A percentile compares a stretch with the other conserved stretches of the same genome.
phyloP scores from a whole-genome alignment of 1,140 invertebrate genomes.

The Apolygus lucorum region DNA sequence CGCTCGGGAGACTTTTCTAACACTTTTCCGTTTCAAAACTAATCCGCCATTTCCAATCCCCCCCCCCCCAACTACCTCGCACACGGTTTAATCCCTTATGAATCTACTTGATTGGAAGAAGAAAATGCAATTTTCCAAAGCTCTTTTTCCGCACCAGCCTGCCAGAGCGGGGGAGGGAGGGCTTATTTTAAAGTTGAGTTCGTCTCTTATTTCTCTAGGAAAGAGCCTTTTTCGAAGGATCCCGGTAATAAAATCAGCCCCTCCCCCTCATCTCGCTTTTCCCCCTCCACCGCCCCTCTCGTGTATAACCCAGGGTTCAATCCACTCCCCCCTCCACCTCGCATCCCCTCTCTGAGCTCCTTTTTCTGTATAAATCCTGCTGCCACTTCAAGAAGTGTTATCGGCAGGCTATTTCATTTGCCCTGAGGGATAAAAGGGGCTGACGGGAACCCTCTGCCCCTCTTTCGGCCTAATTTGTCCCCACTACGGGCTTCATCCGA shows the following conservation, averaged over 20 bases:
- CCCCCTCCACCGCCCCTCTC: neutral
- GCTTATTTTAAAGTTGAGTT: neutral
- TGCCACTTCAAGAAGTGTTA: neutral
- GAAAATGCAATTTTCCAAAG: neutral
- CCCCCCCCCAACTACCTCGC: too few species aligned
- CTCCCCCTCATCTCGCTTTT: too few species aligned
- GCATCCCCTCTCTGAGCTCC: too few species aligned
- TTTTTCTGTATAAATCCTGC: neutral
- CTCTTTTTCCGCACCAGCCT: neutral
- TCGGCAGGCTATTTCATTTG: neutral
- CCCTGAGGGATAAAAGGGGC: neutral
- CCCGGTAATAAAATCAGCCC: neutral
- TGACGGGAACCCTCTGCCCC: too few species aligned
- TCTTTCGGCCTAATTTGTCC: neutral
- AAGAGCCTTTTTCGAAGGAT: neutral
- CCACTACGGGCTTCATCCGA: neutral
- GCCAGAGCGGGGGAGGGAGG: neutral
- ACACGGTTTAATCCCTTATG: neutral
- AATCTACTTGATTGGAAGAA: neutral
- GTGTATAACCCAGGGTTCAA: too few species aligned
- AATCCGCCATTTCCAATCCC: too few species aligned
- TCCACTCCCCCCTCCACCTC: too few species aligned
- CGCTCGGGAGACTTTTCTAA: too few species aligned
- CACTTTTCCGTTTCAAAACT: too few species aligned
- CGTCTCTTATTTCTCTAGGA: neutral